These are phyloP conservation scores for Microtus richardsoni DNA, from an alignment of 2,113 vertebrate genomes.

Conservation along the genomic window DNA sequence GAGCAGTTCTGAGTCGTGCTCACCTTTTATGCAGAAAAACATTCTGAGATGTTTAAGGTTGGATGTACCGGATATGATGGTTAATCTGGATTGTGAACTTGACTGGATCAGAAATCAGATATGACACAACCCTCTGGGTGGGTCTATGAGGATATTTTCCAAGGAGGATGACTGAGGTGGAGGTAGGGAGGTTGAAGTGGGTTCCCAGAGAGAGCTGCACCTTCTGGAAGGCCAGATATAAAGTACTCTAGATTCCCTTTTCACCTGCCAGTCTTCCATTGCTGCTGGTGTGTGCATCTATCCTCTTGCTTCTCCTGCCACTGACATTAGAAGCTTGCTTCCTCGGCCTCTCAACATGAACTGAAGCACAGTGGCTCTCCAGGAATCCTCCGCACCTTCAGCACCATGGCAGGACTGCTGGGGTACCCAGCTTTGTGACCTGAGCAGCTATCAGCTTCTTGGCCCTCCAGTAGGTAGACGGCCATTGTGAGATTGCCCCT, in stretches of 20 bases:
- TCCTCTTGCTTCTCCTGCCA: not conserved
- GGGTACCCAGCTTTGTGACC: not conserved
- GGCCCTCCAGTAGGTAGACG: not conserved
- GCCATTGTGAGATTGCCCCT: not conserved
- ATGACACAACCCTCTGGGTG: not conserved
- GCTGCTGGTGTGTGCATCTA: not conserved
- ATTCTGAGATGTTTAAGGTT: not conserved
- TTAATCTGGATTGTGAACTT: not conserved
- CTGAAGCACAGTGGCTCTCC: not conserved
- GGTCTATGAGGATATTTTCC: not conserved
- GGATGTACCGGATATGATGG: not conserved
- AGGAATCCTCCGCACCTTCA: not conserved
- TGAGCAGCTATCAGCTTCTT: not conserved
- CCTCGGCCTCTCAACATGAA: not conserved
- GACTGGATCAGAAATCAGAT: not conserved
- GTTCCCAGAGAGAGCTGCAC: not conserved
- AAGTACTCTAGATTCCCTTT: not conserved
- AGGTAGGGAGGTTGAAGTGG: not conserved
- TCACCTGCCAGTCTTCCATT: not conserved
- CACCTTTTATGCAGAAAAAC: slow-evolving; percentile 1
- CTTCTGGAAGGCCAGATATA: not conserved
- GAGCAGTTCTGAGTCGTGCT: not conserved
- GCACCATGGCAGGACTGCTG: not conserved
- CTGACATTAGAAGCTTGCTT: not conserved
- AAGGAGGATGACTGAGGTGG: not conserved